phyloP scores from a whole-genome alignment of 1,140 invertebrate species.

The Drosophila malerkotliana region DNA sequence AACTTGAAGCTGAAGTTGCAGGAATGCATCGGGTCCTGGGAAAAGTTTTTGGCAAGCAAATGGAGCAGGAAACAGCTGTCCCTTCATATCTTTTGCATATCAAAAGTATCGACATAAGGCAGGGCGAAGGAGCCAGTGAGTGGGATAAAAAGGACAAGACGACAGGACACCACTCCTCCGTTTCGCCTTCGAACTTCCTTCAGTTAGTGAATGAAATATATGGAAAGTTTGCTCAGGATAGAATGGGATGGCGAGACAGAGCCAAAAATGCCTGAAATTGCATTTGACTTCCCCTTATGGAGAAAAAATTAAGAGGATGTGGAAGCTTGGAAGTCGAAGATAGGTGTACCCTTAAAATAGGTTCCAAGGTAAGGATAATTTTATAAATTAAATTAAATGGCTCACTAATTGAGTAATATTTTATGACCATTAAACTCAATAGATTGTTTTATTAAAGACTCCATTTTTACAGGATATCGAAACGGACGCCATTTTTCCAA shows the following conservation, averaged over 20 bases:
- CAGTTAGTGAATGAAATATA: constrained; percentile 64
- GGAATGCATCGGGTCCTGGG: constrained; percentile 67
- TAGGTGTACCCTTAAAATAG: neutral
- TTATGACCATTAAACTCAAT: neutral
- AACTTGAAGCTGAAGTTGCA: constrained; percentile 51
- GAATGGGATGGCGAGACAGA: constrained; percentile 28
- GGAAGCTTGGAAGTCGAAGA: neutral
- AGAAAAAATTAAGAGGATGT: neutral
- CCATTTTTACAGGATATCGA: neutral
- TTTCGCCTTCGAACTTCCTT: neutral
- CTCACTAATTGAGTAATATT: neutral
- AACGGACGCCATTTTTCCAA: neutral
- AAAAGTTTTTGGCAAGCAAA: constrained; percentile 80
- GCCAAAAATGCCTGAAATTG: constrained; percentile 54
- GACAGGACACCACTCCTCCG: constrained; percentile 7
- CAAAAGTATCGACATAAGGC: constrained; percentile 73
- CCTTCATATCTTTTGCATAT: constrained; percentile 82
- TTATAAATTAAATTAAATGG: neutral
- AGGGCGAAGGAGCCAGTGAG: neutral
- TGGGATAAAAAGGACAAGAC: constrained; percentile 1
- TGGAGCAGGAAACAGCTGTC: constrained; percentile 81
- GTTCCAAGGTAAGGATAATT: neutral
- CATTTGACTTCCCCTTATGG: constrained; percentile 44
- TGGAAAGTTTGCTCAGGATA: constrained; percentile 65
- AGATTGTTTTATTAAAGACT: too few relatives aligned